Base-by-base conservation (phyloP, 2,888 invertebrate genomes). In the Polyommatus icarus region DNA sequence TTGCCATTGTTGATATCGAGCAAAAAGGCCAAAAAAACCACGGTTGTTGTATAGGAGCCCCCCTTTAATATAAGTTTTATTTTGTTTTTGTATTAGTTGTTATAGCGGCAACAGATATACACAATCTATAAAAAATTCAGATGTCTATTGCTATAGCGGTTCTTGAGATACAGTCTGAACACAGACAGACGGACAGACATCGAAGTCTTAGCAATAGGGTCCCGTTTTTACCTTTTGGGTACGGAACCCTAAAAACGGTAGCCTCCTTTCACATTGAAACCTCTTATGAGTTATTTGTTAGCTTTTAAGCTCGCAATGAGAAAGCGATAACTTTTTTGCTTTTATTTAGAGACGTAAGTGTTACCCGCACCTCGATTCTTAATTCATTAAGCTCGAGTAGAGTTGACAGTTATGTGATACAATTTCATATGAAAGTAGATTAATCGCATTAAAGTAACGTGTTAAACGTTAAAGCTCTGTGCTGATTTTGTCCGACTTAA, bases 351-450 rank as follows among this genome's bases (percentile, higher is more conserved):
- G 32, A 67, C 67, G 29, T 73, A 46, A 73, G 20, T 73, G 24
- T 46, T 40, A 46, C 46, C n/a, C 20, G 15, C 46, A 20, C 12
- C 32, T 73, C 20, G n/a, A 73, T 40, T 73, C 46, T 73, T 73
- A 73, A 73, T 40, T 73, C 24, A 73, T 73, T 20, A 73, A 73
- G 20, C 6, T 73, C 32, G 20, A 72, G 40, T n/a, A 24, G 61
- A 32, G 40, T 20, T 46, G 46, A 40, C 73, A 73, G 73, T 46
- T 73, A 73, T 73, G 73, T 73, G 73, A 73, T 40, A 73, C 73
- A 46, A 73, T 40, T 46, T 46, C 46, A 40, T 46, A 24, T 46
- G 20, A 73, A 73, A 73, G 20, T 73, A 24, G 73, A 40, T 73
- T 73, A 73, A 73, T 73, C 20, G 46, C 46, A 73, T 73, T 46